Evolutionary conservation across 2,797 vertebrate species (phyloP).

Genomic region (Enteromius viviparus): DNA sequence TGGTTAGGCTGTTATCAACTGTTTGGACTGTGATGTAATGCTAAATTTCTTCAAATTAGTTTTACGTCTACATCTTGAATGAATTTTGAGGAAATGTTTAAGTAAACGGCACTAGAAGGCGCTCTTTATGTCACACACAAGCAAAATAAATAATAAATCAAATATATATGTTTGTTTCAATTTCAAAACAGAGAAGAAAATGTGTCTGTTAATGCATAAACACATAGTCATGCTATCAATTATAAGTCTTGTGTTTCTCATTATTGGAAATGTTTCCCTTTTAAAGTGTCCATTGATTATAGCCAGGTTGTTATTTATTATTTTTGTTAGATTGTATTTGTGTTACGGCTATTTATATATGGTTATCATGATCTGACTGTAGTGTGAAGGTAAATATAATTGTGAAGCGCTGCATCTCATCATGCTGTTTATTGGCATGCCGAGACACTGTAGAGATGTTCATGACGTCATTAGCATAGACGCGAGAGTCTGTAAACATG

Average conservation of each 20-base stretch:
- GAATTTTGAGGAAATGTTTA: background rate
- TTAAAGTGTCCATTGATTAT: background rate
- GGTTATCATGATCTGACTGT: background rate
- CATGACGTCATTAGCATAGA: conserved; percentile 15
- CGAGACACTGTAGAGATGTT: conserved; percentile 22
- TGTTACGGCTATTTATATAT: background rate
- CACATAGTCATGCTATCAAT: background rate
- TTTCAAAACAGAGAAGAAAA: background rate
- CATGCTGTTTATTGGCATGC: conserved; percentile 24
- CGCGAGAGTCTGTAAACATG: conserved; percentile 41
- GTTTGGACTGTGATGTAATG: background rate
- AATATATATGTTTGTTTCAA: background rate
- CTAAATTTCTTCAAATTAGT: background rate
- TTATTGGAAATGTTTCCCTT: background rate
- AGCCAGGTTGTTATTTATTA: background rate
- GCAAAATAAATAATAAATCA: background rate
- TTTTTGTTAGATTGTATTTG: background rate
- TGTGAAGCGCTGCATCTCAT: background rate
- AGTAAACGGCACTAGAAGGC: background rate
- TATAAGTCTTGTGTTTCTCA: background rate
- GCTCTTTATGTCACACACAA: background rate
- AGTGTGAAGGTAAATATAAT: conserved; percentile 29
- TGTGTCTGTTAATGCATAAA: background rate
- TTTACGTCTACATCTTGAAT: background rate
- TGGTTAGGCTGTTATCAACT: background rate